phyloP scores from a whole-genome alignment of 2,888 invertebrate genomes.

The Parnassius glacialis region DNA sequence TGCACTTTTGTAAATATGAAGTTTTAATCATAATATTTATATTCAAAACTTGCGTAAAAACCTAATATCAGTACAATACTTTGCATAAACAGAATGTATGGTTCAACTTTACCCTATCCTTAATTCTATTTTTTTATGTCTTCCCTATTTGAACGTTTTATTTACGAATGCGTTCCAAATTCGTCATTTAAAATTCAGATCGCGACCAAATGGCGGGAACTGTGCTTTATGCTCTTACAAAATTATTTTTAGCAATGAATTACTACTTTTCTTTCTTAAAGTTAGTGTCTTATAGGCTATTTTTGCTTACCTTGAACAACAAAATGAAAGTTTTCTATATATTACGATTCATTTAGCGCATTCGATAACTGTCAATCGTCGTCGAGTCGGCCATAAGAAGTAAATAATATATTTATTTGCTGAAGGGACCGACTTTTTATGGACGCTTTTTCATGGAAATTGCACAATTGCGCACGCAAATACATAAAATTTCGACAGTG shows the following conservation, averaged over 20 bases:
- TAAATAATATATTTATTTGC: constrained; percentile 65
- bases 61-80: no score
- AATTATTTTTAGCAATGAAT: constrained; percentile 34
- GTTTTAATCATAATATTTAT: no score
- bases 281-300: constrained; percentile 18
- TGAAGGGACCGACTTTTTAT: constrained; percentile 56
- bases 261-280: constrained; percentile 32
- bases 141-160: constrained; percentile 41
- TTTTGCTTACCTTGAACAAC: constrained; percentile 25
- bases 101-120: background rate
- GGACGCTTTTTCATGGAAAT: constrained; percentile 59
- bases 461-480: constrained; percentile 47
- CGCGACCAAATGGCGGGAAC: constrained; percentile 61
- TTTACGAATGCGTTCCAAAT: constrained; percentile 58
- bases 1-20: no score
- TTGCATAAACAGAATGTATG: no score
- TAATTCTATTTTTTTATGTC: constrained; percentile 1
- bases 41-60: no score
- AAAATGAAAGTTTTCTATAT: constrained; percentile 37
- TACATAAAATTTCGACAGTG: constrained; percentile 37
- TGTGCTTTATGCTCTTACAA: constrained; percentile 54
- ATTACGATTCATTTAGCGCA: constrained; percentile 62
- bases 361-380: constrained; percentile 67
- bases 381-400: constrained; percentile 53
- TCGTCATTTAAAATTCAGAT: constrained; percentile 67